These are phyloP conservation scores for Actenoides hombroni DNA, from an alignment of 2,113 vertebrate species.

Conservation along the genomic window DNA sequence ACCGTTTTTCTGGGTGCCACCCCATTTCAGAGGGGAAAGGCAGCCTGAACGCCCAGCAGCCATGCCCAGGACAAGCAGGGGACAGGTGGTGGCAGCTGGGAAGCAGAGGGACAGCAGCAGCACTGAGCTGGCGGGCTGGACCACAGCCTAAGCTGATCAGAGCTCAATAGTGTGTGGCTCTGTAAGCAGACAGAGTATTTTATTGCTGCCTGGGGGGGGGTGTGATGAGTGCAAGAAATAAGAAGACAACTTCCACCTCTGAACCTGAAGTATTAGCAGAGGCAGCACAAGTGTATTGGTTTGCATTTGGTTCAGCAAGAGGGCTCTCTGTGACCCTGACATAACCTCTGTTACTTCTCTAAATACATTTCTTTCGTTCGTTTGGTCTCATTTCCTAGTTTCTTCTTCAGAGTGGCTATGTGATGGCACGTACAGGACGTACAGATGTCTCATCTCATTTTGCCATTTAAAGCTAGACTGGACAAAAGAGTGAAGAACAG, in stretches of 20 bases:
- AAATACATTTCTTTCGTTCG: not conserved
- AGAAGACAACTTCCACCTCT: not conserved
- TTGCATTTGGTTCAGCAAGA: not conserved
- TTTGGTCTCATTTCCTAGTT: not conserved
- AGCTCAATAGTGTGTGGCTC: not conserved
- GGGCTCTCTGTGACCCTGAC: not conserved
- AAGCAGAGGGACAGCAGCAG: not conserved
- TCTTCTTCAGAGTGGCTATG: not conserved
- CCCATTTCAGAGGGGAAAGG: not conserved
- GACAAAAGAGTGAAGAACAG: not conserved
- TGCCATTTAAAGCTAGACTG: not conserved
- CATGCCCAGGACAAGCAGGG: not conserved
- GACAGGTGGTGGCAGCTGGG: not conserved
- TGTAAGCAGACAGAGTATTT: not conserved
- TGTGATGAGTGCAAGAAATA: not conserved
- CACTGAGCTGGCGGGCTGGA: not conserved
- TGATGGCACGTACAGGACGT: not conserved
- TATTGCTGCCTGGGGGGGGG: not conserved
- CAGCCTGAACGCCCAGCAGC: rapidly evolving
- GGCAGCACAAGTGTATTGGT: not conserved
- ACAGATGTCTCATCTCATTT: not conserved
- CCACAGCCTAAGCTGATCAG: not conserved
- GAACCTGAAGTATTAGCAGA: not conserved
- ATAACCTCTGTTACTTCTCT: not conserved
- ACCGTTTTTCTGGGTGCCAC: not conserved